Evolutionary conservation across 2,888 invertebrate genomes (phyloP), one percentile per base, ranked within the genome.

Genomic region (Thumatha senex): DNA sequence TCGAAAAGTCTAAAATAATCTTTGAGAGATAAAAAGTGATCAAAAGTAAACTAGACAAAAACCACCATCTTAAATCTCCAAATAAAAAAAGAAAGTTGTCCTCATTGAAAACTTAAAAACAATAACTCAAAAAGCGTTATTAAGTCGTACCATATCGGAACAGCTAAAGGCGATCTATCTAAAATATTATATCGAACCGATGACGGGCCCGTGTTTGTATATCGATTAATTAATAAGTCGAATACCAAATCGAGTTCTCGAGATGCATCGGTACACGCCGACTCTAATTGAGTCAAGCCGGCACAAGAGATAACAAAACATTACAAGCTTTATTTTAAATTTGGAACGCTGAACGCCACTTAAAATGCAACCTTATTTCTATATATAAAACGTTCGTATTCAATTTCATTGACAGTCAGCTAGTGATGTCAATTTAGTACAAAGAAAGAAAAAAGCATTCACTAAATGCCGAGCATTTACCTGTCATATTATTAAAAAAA

Each of bases 211-310:
- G 82, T 89, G 90, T 91, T 91, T 91, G 90, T 89, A 85, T 88
- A 89, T 89, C 89, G 90, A 91, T 90, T 90, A 90, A 91, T 90
- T 91, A 91, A 90, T 91, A 90, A 90, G 89, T 87, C 86, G 84
- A 81, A 81, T 78, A 77, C 81, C 77, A 76, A 80, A 80, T 86
- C 89, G 84, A 82, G 78, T 81, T 78, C 80, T 82, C 80, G 83
- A 84, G 72, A 76, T 77, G 72, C 78, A 80, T 80, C 83, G 87
- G 86, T 86, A 87, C 83, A 80, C 80, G 81, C 85, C 84, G 84
- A 79, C 87, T 87, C 88, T 90, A 90, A 90, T 90, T 90, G 90
- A 90, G 85, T 85, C 87, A 82, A 80, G 85, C 86, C 86, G 86
- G 81, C 82, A 84, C 80, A 82, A 82, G 81, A 85, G 85, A 84